phyloP scores from a whole-genome alignment of 2,113 vertebrate species.

The Ascaphus truei region DNA sequence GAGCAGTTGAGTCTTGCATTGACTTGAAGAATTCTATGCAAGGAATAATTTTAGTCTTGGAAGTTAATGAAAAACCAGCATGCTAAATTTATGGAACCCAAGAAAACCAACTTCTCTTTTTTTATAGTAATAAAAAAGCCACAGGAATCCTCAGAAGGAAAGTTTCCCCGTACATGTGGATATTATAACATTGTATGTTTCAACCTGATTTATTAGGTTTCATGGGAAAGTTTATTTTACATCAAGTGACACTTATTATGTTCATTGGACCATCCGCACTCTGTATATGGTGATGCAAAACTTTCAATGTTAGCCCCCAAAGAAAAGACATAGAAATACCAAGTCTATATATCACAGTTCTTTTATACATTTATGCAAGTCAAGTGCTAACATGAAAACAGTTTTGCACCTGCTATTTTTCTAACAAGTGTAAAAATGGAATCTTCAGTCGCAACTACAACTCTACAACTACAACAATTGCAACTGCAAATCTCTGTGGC shows the following conservation, averaged over 20 bases:
- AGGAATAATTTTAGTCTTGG: conserved; percentile 58
- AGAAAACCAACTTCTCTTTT: conserved; percentile 42
- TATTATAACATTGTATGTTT: conserved; percentile 41
- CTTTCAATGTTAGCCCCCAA: too few species aligned
- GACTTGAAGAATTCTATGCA: conserved; percentile 57
- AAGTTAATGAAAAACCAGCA: conserved; percentile 62
- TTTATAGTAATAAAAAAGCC: conserved; percentile 43
- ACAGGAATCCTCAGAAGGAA: conserved; percentile 47
- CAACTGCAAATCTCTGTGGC: too few species aligned
- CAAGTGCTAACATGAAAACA: too few species aligned
- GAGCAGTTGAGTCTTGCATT: conserved; percentile 52
- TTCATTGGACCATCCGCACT: too few species aligned
- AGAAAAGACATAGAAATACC: too few species aligned
- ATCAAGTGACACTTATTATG: not conserved
- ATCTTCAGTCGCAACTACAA: too few species aligned
- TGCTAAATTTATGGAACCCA: conserved; percentile 56
- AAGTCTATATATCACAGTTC: too few species aligned
- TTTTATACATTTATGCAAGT: too few species aligned
- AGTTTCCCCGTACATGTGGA: conserved; percentile 37
- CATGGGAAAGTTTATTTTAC: conserved; percentile 39
- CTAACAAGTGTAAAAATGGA: too few species aligned
- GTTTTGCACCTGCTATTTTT: too few species aligned
- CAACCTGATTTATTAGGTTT: conserved; percentile 54
- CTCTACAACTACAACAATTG: too few species aligned
- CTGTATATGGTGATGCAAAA: too few species aligned